Conservation (phyloP, 1,140 invertebrate genomes). For the Idris sp. region DNA sequence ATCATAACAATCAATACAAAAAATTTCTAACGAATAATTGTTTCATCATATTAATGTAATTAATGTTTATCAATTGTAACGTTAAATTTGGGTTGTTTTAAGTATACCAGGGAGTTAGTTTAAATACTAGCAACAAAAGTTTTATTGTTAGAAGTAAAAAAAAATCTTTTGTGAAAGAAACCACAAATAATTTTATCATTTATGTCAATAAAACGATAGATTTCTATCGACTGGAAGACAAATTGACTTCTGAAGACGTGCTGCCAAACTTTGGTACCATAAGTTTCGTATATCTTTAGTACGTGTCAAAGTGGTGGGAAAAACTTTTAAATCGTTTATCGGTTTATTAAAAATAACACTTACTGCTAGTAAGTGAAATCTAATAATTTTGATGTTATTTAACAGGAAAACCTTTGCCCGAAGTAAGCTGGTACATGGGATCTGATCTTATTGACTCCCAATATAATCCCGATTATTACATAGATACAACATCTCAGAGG, state of each 20-base stretch:
- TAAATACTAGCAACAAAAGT: too few species aligned
- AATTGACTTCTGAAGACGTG: constrained; percentile 21
- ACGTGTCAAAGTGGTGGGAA: constrained; percentile 5
- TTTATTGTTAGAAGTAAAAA: too few species aligned
- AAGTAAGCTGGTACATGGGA: constrained; percentile 80
- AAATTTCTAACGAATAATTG: too few species aligned
- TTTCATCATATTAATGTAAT: too few species aligned
- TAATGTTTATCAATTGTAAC: too few species aligned
- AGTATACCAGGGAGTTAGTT: too few species aligned
- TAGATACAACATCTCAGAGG: constrained; percentile 70
- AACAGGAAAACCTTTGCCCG: constrained; percentile 80
- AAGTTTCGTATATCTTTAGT: constrained; percentile 11
- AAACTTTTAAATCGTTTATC: background rate
- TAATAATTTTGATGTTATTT: constrained; percentile 15
- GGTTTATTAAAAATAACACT: constrained; percentile 13
- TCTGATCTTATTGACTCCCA: constrained; percentile 79
- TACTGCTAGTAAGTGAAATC: background rate
- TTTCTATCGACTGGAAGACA: constrained; percentile 1
- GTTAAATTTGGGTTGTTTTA: too few species aligned
- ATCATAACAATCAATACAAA: too few species aligned
- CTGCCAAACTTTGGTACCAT: constrained; percentile 12
- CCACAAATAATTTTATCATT: constrained; percentile 2
- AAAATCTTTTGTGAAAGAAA: too few species aligned
- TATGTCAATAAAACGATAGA: constrained; percentile 9
- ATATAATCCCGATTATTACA: constrained; percentile 64